Base-by-base conservation (phyloP, 2,888 invertebrate genomes). In the Strigamia transsilvanica region DNA sequence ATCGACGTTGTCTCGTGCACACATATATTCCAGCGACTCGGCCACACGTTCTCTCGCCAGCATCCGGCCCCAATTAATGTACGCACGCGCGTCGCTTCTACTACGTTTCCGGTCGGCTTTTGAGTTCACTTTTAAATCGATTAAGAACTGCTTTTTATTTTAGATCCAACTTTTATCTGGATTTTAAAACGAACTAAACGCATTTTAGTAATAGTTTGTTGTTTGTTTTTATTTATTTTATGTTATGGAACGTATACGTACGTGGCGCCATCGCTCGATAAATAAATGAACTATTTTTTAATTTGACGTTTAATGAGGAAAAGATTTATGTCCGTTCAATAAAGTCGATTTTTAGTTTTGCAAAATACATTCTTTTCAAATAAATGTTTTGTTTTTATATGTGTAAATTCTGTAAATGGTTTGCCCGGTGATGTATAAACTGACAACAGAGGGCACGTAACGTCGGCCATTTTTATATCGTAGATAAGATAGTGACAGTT, bases 21-120 rank as follows among this genome's bases (percentile, higher is more conserved):
- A 10, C n/a, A 23, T 61, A n/a, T 23, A 15, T 61, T 61, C 18
- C 18, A 18, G 21, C 61, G 18, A 61, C 18, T 23, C 18, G 23
- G 61, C 61, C 15, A 61, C 61, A 61, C 61, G 61, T 61, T 61
- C 61, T n/a, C 61, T 23, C 23, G 18, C 21, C 61, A 15, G 61
- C 23, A 61, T 61, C 61, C 61, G 61, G 61, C 61, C 61, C 61
- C 6, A 23, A 61, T 61, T 61, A 61, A 61, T 61, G 61, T 61
- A 61, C 61, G 61, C 61, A 61, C 21, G 61, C 61, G 61, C 61
- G 21, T 9, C 61, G 61, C 3, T 15, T 10, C 21, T 61, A 61
- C 9, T 21, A 18, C 18, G 61, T 61, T 61, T 61, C 61, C 61
- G 61, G 61, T 61, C 61, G n/a, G n/a, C 2, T 61, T 61, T 61